These are phyloP conservation scores for Operophtera brumata DNA, from an alignment of 2,888 invertebrate species.

Conservation along the genomic window DNA sequence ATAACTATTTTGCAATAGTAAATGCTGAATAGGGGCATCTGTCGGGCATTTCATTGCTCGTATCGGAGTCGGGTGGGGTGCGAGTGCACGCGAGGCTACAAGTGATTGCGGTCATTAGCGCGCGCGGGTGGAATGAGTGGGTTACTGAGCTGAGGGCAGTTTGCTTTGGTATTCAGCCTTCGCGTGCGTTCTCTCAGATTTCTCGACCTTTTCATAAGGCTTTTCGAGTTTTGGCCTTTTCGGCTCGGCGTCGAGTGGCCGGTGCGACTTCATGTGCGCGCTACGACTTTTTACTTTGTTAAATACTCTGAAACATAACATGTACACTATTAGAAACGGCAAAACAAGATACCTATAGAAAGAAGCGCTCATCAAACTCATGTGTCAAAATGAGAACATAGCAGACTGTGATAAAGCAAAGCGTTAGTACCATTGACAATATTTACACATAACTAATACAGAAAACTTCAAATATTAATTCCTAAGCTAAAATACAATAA, in stretches of 20 bases:
- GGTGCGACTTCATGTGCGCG: slow-evolving; percentile 99
- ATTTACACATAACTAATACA: slow-evolving; percentile 60
- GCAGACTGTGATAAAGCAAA: slow-evolving; percentile 57
- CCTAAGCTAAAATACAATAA: slow-evolving; percentile 55
- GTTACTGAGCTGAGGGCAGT: slow-evolving; percentile 60
- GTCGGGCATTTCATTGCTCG: slow-evolving; percentile 39
- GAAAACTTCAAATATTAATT: slow-evolving; percentile 53
- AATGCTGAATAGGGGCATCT: slow-evolving; percentile 70
- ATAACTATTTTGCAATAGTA: slow-evolving; percentile 60
- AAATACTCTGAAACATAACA: slow-evolving; percentile 91
- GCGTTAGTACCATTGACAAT: slow-evolving; percentile 58
- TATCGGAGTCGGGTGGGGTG: slow-evolving; percentile 31
- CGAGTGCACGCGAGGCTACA: slow-evolving; percentile 25
- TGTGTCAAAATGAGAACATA: slow-evolving; percentile 40
- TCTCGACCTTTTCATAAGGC: slow-evolving; percentile 81
- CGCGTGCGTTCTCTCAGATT: slow-evolving; percentile 70
- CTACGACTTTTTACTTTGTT: slow-evolving; percentile 99
- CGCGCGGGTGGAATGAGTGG: slow-evolving; percentile 47
- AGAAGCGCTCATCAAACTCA: slow-evolving; percentile 46
- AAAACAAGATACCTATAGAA: slow-evolving; percentile 58
- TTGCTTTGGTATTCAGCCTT: slow-evolving; percentile 69
- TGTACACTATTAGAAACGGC: slow-evolving; percentile 70
- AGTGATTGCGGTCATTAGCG: slow-evolving; percentile 37
- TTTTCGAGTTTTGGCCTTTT: slow-evolving; percentile 84
- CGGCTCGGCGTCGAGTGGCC: slow-evolving; percentile 91